phyloP scores from a whole-genome alignment of 2,797 vertebrate genomes.

The Syncerus caffer region DNA sequence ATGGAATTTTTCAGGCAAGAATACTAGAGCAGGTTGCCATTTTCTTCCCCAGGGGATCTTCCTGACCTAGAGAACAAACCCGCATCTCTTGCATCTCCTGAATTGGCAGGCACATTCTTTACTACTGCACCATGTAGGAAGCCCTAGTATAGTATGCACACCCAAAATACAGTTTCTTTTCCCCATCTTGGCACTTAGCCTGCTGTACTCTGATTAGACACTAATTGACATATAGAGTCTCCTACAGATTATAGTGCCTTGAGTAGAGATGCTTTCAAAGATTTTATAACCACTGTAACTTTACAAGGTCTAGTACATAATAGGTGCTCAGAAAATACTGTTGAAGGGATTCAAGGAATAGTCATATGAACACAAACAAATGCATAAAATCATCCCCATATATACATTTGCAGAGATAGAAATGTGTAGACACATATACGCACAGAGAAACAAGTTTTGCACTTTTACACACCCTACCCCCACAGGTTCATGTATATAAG shows the following conservation, averaged over 20 bases:
- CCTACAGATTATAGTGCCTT: not conserved
- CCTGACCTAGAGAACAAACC: not conserved
- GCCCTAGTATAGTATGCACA: not conserved
- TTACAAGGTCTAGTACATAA: not conserved
- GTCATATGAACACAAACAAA: not conserved
- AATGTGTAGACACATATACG: not conserved
- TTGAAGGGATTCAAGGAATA: not conserved
- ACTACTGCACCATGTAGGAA: not conserved
- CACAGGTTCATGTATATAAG: not conserved
- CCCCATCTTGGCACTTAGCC: not conserved
- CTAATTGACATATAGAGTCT: not conserved
- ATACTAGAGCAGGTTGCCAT: not conserved
- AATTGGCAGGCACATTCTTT: not conserved
- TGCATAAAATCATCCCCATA: not conserved
- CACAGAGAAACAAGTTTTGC: not conserved
- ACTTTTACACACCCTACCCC: not conserved
- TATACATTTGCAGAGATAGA: not conserved
- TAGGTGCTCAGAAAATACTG: not conserved
- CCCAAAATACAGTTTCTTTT: not conserved
- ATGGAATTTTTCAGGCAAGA: not conserved
- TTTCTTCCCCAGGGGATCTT: not conserved
- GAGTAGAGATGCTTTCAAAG: conserved; percentile 27
- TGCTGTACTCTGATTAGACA: not conserved
- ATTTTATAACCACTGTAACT: not conserved
- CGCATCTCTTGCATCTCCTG: not conserved